These are phyloP conservation scores for Gadopsis marmoratus DNA, from an alignment of 2,797 vertebrate species.

Conservation along the genomic window DNA sequence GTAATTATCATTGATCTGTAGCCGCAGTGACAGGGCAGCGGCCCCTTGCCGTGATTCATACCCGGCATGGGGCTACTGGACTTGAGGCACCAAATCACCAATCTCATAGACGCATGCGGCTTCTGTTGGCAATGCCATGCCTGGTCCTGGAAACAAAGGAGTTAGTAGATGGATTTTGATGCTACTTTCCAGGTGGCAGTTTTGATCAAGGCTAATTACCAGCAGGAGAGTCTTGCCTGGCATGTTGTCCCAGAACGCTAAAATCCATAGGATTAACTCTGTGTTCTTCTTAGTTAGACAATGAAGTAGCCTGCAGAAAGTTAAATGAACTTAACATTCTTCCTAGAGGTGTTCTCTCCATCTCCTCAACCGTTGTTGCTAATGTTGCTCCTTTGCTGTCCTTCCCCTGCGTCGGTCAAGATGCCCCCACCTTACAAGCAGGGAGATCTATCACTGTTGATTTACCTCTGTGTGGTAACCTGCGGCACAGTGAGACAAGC, in stretches of 20 bases:
- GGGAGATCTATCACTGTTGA: constrained; percentile 66
- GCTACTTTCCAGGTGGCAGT: constrained; percentile 28
- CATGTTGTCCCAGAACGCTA: constrained; percentile 8
- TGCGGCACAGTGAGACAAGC: constrained; percentile 37
- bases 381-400: constrained; percentile 7
- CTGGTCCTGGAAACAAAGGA: constrained; percentile 53
- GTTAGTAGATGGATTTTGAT: constrained; percentile 49
- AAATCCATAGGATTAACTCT: background rate
- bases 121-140: constrained; percentile 62
- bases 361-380: background rate
- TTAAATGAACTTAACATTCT: constrained; percentile 16
- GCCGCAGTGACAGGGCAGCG: constrained; percentile 92
- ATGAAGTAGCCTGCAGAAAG: constrained; percentile 3
- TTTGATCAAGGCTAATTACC: constrained; percentile 36
- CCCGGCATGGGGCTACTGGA: constrained; percentile 81
- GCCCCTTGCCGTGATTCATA: constrained; percentile 91
- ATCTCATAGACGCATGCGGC: constrained; percentile 45
- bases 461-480: constrained; percentile 53
- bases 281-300: background rate
- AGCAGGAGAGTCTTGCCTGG: constrained; percentile 15
- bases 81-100: constrained; percentile 74
- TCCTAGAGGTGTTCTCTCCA: background rate
- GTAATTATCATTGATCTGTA: constrained; percentile 99
- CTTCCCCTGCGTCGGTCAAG: constrained; percentile 13
- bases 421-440: constrained; percentile 35